Conservation (phyloP, 2,888 invertebrate genomes). For the Lutraria lutraria region DNA sequence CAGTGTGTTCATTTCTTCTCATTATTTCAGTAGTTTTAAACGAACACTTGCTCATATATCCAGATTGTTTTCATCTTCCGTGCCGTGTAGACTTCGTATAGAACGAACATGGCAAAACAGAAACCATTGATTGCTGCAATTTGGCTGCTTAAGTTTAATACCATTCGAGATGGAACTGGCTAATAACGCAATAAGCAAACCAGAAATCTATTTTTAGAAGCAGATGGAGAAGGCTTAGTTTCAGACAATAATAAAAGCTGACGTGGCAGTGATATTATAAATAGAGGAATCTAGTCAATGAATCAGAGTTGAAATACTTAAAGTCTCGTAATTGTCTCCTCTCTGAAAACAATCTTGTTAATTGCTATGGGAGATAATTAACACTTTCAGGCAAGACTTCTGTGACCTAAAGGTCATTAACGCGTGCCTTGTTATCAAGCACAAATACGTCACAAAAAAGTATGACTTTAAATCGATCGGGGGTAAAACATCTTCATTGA, state of each 20-base stretch:
- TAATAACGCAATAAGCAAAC: not conserved
- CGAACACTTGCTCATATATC: not conserved
- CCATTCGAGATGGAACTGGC: not conserved
- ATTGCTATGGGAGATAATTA: constrained; percentile 8
- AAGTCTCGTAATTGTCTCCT: not conserved
- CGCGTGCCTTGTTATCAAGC: not conserved
- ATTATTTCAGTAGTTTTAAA: constrained; percentile 14
- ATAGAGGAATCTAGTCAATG: not conserved
- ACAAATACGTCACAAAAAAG: not conserved
- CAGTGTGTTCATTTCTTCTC: constrained; percentile 3
- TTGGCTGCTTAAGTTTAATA: not conserved
- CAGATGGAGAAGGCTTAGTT: not conserved
- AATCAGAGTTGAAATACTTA: not conserved
- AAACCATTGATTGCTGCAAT: not conserved
- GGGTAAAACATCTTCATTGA: not conserved
- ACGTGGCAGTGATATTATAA: not conserved
- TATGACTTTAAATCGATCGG: not conserved
- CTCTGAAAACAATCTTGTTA: not conserved
- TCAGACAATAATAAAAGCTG: not conserved
- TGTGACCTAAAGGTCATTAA: not conserved
- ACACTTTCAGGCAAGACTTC: not conserved
- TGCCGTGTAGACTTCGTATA: not conserved
- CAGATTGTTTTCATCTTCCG: not conserved
- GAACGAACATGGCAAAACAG: not conserved
- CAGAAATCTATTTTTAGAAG: not conserved